Evolutionary conservation across 2,888 invertebrate species (phyloP), one percentile per base, ranked within the genome.

Genomic region (Cataglyphis albicans): DNA sequence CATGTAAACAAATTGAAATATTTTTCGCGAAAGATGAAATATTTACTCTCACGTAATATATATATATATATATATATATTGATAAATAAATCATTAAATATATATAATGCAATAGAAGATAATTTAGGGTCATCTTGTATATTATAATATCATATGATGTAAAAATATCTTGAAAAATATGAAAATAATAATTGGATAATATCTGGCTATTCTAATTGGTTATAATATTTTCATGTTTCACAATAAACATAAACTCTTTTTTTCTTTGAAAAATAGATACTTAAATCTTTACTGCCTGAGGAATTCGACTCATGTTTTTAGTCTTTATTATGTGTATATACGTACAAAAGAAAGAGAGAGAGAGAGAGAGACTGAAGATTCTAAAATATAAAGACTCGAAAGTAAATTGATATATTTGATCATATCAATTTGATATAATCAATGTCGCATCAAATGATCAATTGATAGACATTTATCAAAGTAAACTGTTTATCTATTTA

Each of bases 81-180:
- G 18, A 67, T 21, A 75, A 75, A 75, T 32, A 52, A 52, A 63
- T 48, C 12, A 5, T 48, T 18, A 52, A 15, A 4, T 12, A 44
- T 29, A 1, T 38, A 4, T 18, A 38, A 41, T 7, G 29, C 15
- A 41, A 18, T 70, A 29, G 7, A 48, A 18, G 1, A 52, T 52
- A n/a, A 52, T 52, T 52, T 18, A 44, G 5, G 5, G 44, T 5
- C 5, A 44, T 44, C 18, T 44, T 15, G 10, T 44, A 44, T 15
- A 44, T 12, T 44, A 25, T 25, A 25, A 25, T 25, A 25, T 25
- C 25, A 25, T 25, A 25, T 25, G 1, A 57, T 4, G 25, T 57
- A 57, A 25, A 25, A 59, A 59, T 59, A 59, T 25, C 25, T 25
- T 25, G 25, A 25, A 25, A 25, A 25, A 25, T 25, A 25, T 25